Base-by-base conservation (phyloP, 2,113 vertebrate genomes). In the Dendropsophus ebraccatus region DNA sequence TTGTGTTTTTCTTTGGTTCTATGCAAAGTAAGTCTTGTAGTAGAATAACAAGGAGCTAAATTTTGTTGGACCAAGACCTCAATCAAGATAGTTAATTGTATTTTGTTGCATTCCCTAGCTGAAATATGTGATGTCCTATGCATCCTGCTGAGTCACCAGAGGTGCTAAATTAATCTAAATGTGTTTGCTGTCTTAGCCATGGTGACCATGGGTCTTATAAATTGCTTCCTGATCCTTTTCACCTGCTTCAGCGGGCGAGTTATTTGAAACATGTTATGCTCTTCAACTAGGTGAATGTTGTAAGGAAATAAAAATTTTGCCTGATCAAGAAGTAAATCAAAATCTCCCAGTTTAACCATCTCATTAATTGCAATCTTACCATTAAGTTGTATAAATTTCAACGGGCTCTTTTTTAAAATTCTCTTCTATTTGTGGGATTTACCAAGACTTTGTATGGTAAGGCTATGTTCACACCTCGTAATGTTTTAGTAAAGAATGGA, bases 201-300 rank as follows among this genome's bases (percentile, higher is more conserved):
- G 35, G 67, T 70, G 67, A 70, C 67, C 19, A 12, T 41, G 8
- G 19, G 8, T 35, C 35, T 70, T 70, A 70, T 41, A 70, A 70
- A 70, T 70, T 70, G 32, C 67, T 70, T 70, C 67, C 32, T 70
- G 67, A 70, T 41, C 35, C 30, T 30, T 70, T 70, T 70, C 67
- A 70, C 35, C 67, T 17, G 67, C 67, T 17, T 70, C 35, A 41
- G 35, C 32, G 41, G 35, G 19, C 4, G 17, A 70, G 19, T 23
- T 70, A 35, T 37, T 70, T 70, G 17, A 70, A 70, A 12, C 35
- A 70, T 70, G 8, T 35, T 70, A 41, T 70, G 35, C 2, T 41
- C 65, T 70, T 70, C 3, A 41, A 23, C 32, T 41, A 70, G 32
- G 32, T 70, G 19, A 19, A 23, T 37, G 67, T 4, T 70, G 32